A percentile compares a stretch with the other conserved stretches of the same genome.
These are phyloP conservation scores for Atrina japonica DNA, from an alignment of 2,888 invertebrate species.

Conservation along the genomic window DNA sequence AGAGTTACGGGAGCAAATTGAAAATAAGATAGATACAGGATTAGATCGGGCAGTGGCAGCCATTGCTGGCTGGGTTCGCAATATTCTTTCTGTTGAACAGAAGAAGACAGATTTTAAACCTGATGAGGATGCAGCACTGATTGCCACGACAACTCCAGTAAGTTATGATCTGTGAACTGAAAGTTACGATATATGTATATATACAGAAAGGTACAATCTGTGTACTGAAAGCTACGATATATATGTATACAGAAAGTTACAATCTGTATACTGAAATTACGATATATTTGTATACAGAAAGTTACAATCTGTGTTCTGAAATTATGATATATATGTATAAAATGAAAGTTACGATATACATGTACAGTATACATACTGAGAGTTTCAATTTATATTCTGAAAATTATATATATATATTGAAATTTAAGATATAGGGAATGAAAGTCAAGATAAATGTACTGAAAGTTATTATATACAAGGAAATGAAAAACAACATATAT, in stretches of 20 bases:
- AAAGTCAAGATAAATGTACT: no score
- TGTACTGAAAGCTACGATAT: no score
- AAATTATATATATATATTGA: no score
- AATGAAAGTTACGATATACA: no score
- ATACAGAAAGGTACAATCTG: slow-evolving; percentile 84
- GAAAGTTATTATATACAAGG: no score
- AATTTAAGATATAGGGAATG: no score
- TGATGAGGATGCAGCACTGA: slow-evolving; percentile 81
- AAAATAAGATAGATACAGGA: slow-evolving; percentile 91
- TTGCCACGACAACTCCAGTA: slow-evolving; percentile 84
- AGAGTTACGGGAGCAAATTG: slow-evolving; percentile 89
- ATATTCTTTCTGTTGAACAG: slow-evolving; percentile 94
- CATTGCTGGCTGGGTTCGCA: slow-evolving; percentile 94
- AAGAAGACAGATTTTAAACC: slow-evolving; percentile 93
- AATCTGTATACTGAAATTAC: neutral
- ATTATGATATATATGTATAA: no score
- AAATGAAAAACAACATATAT: no score
- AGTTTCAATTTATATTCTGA: no score
- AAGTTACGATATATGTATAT: no score
- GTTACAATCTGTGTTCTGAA: slow-evolving; percentile 58
- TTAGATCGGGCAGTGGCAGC: slow-evolving; percentile 87
- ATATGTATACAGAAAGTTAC: slow-evolving; percentile 86
- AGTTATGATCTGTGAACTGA: slow-evolving; percentile 68
- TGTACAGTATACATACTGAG: no score
- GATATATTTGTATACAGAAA: no score